Base-by-base conservation (phyloP, 2,888 invertebrate genomes). In the Ophion costatus region DNA sequence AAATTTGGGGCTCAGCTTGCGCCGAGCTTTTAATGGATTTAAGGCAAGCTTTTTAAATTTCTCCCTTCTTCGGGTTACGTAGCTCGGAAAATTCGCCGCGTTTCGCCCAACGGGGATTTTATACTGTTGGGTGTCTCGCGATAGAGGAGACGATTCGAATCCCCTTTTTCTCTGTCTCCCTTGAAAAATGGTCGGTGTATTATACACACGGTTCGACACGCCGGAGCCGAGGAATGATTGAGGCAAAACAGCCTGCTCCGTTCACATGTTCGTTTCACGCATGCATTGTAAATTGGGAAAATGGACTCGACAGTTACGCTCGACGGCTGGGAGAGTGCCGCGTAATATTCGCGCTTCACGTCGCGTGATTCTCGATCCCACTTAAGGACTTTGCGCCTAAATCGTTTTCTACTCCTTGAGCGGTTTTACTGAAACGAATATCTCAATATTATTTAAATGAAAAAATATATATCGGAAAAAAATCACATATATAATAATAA, bases 211-310 rank as follows among this genome's bases (percentile, higher is more conserved):
- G 45, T 45, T 45, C 45, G 45, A 45, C 45, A 45, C 45, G 45
- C 45, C 14, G 11, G 38, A 38, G 38, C 38, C 38, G 38, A 7
- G 0, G 14, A 64, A n/a, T n/a, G 22, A 64, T n/a, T 51, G 51
- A 64, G 61, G 29, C 11, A 66, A 64, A 22, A 75, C 75, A 75
- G 56, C 7, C 64, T 75, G 75, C 14, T 64, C 22, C n/a, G 29
- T 67, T 67, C 67, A 59, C 77, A 59, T 22, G 67, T 59, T 59
- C 59, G 51, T 76, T 76, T 66, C 56, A 66, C 66, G 66, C 56
- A 22, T 33, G n/a, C 11, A 51, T 11, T 45, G 76, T 56, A 56
- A 66, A 66, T 66, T 33, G 76, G 56, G 66, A 33, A n/a, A 33
- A 33, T 7, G 56, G 45, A 45, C 63, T 64, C 63, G 63, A 33